Evolutionary conservation across 1,140 invertebrate species (phyloP), one percentile per base, ranked within the genome.

Genomic region (Helicoverpa armigera): DNA sequence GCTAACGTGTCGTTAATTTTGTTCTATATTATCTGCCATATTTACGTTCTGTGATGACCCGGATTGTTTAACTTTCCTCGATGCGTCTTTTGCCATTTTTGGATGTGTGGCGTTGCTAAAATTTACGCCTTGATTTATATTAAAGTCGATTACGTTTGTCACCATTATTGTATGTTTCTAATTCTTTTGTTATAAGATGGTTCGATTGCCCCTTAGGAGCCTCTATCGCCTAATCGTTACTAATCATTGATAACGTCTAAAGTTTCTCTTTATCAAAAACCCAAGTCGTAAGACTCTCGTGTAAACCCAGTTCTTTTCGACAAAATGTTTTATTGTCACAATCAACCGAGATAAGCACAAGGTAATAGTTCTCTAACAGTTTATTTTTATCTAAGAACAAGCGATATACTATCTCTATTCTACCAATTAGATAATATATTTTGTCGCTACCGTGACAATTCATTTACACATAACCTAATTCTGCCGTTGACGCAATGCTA

Each of bases 341-440:
- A 73, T 73, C 69, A 72, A 43, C 31, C 14, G 16, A 73, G 70
- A 73, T 73, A 73, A 73, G 70, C 56, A 73, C 70, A 73, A 73
- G 70, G 70, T 43, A 73, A 73, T 73, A 73, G 69, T 72, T 72
- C 70, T 73, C 14, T 73, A 73, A 43, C 53, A 43, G 70, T 58
- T 73, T 10, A 5, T 61, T 69, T 67, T 73, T 73, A 73, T 73
- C 70, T 16, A 58, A 58, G 14, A 73, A 53, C 43, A 58, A 31
- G 31, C 29, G 70, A 73, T 73, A 73, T 58, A 54, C 29, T 73
- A 73, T 73, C 51, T 56, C 29, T 11, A 31, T 10, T 72, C 18
- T 56, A 72, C 29, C 48, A 73, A 72, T 72, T 72, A 72, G 69
- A 53, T 72, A 72, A 72, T 72, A 72, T 35, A 13, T 13, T 9